Percentiles rank a stretch among this genome's conserved stretches.
phyloP scores from a whole-genome alignment of 2,797 vertebrate species.

The Lagocephalus sceleratus region DNA sequence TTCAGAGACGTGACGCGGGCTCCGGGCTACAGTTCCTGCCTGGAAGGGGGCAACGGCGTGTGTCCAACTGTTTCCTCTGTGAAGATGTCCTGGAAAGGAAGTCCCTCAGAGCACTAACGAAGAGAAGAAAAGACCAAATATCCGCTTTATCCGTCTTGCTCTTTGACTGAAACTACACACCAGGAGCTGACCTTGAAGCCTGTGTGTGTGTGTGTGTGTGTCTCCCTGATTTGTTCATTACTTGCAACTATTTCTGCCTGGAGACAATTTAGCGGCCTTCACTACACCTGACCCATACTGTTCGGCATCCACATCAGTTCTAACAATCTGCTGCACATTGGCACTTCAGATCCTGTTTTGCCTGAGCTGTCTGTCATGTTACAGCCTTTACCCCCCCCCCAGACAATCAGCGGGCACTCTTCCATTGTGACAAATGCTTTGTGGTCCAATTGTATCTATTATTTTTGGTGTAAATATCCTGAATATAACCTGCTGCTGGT shows the following conservation, averaged over 20 bases:
- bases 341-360: slow-evolving; percentile 50
- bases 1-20: slow-evolving; percentile 38
- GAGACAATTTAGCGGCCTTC: slow-evolving; percentile 61
- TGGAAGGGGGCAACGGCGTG: slow-evolving; percentile 26
- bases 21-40: slow-evolving; percentile 32
- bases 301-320: slow-evolving; percentile 54
- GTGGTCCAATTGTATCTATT: no score
- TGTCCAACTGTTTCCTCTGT: slow-evolving; percentile 52
- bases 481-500: no score
- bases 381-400: slow-evolving; percentile 46
- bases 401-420: slow-evolving; percentile 48
- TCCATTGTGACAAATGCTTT: no score
- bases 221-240: slow-evolving; percentile 50
- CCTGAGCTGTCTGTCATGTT: slow-evolving; percentile 62
- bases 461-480: no score
- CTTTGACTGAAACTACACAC: slow-evolving; percentile 39
- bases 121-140: no score
- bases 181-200: slow-evolving; percentile 27
- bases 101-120: slow-evolving; percentile 1
- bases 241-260: slow-evolving; percentile 51
- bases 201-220: slow-evolving; percentile 14
- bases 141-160: slow-evolving; percentile 1
- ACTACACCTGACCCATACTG: slow-evolving; percentile 47
- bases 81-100: slow-evolving; percentile 57
- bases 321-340: slow-evolving; percentile 34